A percentile compares a stretch with the other conserved stretches of the same genome.
Evolutionary conservation across 35 echinoderm and acorn worm genomes (phyloP).

Genomic region (Eucidaris tribuloides): DNA sequence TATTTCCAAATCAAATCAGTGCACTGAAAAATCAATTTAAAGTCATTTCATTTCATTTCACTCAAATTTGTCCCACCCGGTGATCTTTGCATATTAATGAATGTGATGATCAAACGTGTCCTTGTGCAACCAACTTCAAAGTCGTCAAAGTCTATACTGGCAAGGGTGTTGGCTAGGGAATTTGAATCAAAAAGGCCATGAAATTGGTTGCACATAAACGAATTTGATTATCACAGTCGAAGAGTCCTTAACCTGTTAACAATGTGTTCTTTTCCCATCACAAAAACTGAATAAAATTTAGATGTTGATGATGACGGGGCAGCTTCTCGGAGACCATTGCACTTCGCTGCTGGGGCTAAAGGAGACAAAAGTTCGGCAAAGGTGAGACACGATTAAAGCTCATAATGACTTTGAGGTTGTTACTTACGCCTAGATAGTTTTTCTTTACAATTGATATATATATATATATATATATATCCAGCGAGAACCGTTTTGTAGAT

Average conservation of each 20-base stretch:
- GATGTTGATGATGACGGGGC: conserved; percentile 1
- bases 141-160: no score
- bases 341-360: background rate
- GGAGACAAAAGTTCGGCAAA: background rate
- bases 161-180: background rate
- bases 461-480: background rate
- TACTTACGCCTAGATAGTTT: background rate
- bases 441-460: background rate
- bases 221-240: background rate
- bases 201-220: background rate
- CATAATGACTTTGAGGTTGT: background rate
- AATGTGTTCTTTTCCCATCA: background rate
- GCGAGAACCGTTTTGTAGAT: background rate
- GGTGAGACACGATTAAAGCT: background rate
- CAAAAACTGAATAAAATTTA: no score
- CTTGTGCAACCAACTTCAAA: no score
- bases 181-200: background rate
- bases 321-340: background rate
- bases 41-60: no score
- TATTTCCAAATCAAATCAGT: no score
- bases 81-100: no score
- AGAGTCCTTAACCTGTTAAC: background rate
- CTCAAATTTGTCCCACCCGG: no score
- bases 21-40: no score
- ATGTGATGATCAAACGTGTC: no score